Evolutionary conservation across 2,888 invertebrate genomes (phyloP), one percentile per base, ranked within the genome.

Genomic region (Sphaerophoria rueppellii): DNA sequence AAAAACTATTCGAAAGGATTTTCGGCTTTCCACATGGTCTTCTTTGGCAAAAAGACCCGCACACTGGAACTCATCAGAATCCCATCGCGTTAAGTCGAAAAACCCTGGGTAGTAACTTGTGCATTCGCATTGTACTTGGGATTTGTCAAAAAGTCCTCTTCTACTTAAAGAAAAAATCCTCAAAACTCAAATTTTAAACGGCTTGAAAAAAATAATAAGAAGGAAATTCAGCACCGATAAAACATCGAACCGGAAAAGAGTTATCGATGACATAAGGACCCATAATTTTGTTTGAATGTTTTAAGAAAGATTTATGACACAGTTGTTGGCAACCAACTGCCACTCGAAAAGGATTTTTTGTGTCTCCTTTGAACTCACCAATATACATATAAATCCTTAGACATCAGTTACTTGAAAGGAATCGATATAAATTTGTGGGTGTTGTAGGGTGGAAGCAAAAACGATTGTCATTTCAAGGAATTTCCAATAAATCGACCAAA

Each of bases 401-500:
- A 74, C 37, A 58, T 71, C 74, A 74, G 65, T 74, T 71, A 82
- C 73, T 70, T 37, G 40, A 82, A 71, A 60, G 34, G 79, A 82
- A 58, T 70, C 54, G 24, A 67, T 65, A 67, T 65, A 55, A 55
- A 32, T 24, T 24, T 24, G 24, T 24, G 24, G 24, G 46, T 40
- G 9, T 43, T 40, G 9, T 43, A 9, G 43, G 4, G 40, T 54
- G 16, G 32, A 14, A 14, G 4, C n/a, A 74, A 32, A 37, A 54
- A 55, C 70, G 35, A 65, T 48, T 71, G 80, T 80, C 80, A 80
- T 34, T 83, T 80, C 24, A 69, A 48, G 74, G 67, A 79, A 83
- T 80, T 83, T 83, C 32, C 80, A 80, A 83, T 83, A 83, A 83
- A 83, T 79, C 75, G 83, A 75, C 34, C 60, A 37, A 83, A 67